phyloP scores from a whole-genome alignment of 1,140 invertebrate species.

The Papilio dardanus region DNA sequence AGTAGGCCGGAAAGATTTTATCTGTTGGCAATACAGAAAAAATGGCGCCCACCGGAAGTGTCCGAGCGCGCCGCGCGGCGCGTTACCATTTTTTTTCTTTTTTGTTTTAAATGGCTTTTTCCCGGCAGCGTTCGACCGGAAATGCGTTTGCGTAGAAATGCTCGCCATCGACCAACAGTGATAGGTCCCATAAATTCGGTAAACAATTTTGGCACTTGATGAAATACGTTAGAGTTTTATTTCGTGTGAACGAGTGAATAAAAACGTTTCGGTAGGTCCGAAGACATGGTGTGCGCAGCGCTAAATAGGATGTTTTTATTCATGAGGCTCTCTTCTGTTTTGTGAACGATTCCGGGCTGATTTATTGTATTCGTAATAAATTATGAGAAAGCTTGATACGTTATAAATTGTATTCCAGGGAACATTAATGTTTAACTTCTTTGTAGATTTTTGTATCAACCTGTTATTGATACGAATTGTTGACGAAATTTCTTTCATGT shows the following conservation, averaged over 20 bases:
- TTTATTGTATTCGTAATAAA: constrained; percentile 78
- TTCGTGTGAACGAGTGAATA: constrained; percentile 46
- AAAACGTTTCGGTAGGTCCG: constrained; percentile 60
- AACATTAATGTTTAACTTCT: constrained; percentile 2
- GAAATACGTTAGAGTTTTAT: constrained; percentile 55
- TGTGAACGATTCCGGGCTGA: constrained; percentile 75
- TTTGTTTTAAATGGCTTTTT: constrained; percentile 83
- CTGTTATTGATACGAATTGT: background rate
- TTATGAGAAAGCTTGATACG: constrained; percentile 57
- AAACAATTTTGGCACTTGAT: constrained; percentile 66
- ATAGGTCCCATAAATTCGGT: constrained; percentile 62
- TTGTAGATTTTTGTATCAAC: constrained; percentile 1
- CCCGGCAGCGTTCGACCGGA: constrained; percentile 80
- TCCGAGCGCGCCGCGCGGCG: constrained; percentile 79
- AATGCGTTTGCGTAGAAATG: constrained; percentile 81
- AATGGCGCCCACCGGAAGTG: constrained; percentile 82
- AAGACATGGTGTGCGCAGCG: constrained; percentile 68
- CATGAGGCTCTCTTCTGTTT: constrained; percentile 78
- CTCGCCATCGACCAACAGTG: constrained; percentile 60
- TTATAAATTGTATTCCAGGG: background rate
- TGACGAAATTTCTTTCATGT: background rate
- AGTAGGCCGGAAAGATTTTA: constrained; percentile 82
- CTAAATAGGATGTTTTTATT: constrained; percentile 82
- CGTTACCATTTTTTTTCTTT: constrained; percentile 80
- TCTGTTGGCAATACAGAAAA: constrained; percentile 82